Base-by-base conservation (phyloP, 1,140 invertebrate genomes). In the Diabrotica virgifera region DNA sequence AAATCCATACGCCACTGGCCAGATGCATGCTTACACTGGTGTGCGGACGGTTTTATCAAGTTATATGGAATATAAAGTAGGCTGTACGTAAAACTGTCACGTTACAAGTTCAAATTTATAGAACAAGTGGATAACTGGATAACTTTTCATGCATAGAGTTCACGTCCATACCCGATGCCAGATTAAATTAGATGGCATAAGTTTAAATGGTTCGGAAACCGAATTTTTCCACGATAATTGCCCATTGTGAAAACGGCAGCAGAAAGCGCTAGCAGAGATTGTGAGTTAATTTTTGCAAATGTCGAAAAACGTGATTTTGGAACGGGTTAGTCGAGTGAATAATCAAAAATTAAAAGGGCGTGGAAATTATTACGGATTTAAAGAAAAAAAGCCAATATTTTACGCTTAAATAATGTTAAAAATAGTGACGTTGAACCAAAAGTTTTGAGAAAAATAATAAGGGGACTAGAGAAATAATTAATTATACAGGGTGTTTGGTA, bases 71-170 rank as follows among this genome's bases (percentile, higher is more conserved):
- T 74, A 74, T 74, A 73, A 76, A 74, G 70, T 67, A 74, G 74
- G 72, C 66, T 62, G 69, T 76, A 76, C 73, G 72, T 73, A 74
- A 76, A 76, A 76, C 70, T 76, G 74, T 76, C 74, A 76, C 71
- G 74, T 76, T 73, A 67, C 68, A 74, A 71, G 67, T 67, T 68
- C 68, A 71, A 74, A 74, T 74, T 74, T 76, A 74, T 75, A 71
- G 74, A 76, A 72, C 72, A 71, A 72, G 70, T 69, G 68, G 74
- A 72, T 74, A 76, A 76, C 72, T 74, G 74, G 74, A 75, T 75
- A 75, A 74, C 69, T 75, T 75, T 75, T 70, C 74, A 71, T 75
- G 71, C 65, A 66, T 63, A 69, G 68, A 37, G 62, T 66, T 66
- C 63, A 64, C 65, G 69, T 67, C 69, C 69, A 60, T 66, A 66